These are phyloP conservation scores for Cremastinae sp. DNA, from an alignment of 2,888 invertebrate genomes.

Conservation along the genomic window DNA sequence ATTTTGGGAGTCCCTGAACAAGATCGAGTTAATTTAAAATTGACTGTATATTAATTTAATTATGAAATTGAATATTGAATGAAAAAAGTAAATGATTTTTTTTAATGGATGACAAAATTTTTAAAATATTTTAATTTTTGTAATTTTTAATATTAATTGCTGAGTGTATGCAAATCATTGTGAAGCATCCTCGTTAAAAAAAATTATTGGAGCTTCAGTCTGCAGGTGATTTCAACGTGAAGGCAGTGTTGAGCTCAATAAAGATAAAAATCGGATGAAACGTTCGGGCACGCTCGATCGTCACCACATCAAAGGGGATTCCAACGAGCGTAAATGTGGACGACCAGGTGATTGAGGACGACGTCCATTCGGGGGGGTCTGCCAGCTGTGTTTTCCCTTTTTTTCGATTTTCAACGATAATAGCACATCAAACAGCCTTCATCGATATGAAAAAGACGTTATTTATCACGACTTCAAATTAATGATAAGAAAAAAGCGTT, in stretches of 20 bases:
- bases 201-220: constrained; percentile 17
- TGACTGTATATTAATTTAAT: no score
- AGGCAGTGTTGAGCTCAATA: constrained; percentile 24
- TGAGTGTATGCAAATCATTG: no score
- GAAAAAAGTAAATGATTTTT: no score
- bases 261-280: constrained; percentile 41
- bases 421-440: constrained; percentile 37
- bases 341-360: constrained; percentile 47
- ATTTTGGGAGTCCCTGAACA: no score
- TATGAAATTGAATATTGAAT: no score
- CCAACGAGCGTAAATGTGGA: constrained; percentile 32
- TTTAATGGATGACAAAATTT: no score
- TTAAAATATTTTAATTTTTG: no score
- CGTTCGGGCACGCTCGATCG: constrained; percentile 29
- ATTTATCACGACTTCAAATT: no score
- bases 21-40: no score
- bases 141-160: no score
- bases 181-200: constrained; percentile 1
- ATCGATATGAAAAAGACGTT: neutral
- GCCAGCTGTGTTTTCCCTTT: constrained; percentile 47
- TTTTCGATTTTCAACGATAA: neutral
- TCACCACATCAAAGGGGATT: constrained; percentile 27
- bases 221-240: constrained; percentile 51
- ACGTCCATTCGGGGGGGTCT: constrained; percentile 3
- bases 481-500: constrained; percentile 12